Evolutionary conservation across 2,797 vertebrate genomes (phyloP).

Genomic region (Semotilus atromaculatus): DNA sequence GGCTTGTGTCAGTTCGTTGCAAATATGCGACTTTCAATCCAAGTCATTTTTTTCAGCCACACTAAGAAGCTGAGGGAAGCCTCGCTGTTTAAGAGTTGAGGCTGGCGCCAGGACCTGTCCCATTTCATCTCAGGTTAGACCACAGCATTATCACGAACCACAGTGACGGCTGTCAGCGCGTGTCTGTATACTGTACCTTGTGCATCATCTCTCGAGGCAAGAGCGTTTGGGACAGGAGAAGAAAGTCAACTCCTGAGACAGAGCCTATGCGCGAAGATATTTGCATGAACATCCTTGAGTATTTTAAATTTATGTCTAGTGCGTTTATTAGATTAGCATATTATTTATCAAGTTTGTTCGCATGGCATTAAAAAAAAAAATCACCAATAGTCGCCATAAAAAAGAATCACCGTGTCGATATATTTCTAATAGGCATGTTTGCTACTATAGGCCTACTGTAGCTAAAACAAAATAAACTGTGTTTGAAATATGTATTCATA

Average conservation of each 20-base stretch:
- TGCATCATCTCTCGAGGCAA: slow-evolving; percentile 68
- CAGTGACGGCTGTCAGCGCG: slow-evolving; percentile 76
- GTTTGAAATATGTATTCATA: background rate
- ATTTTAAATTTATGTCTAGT: too few species aligned
- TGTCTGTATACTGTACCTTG: slow-evolving; percentile 58
- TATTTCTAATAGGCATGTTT: background rate
- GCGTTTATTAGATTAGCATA: background rate
- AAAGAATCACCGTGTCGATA: background rate
- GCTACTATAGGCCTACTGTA: background rate
- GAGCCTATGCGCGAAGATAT: background rate
- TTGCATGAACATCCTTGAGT: background rate
- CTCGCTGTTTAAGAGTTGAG: background rate
- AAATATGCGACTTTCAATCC: background rate
- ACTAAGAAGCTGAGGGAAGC: background rate
- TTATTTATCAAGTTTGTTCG: background rate
- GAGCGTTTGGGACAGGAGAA: slow-evolving; percentile 31
- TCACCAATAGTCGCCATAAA: too few species aligned
- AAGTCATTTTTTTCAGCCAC: background rate
- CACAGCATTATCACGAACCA: slow-evolving; percentile 69
- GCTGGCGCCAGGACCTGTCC: slow-evolving; percentile 63
- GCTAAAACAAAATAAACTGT: background rate
- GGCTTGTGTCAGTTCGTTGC: background rate
- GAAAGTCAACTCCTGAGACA: background rate
- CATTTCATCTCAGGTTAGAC: slow-evolving; percentile 72
- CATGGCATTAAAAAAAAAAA: too few species aligned